Base-by-base conservation (phyloP, 2,113 vertebrate genomes). In the Phoxinus phoxinus region DNA sequence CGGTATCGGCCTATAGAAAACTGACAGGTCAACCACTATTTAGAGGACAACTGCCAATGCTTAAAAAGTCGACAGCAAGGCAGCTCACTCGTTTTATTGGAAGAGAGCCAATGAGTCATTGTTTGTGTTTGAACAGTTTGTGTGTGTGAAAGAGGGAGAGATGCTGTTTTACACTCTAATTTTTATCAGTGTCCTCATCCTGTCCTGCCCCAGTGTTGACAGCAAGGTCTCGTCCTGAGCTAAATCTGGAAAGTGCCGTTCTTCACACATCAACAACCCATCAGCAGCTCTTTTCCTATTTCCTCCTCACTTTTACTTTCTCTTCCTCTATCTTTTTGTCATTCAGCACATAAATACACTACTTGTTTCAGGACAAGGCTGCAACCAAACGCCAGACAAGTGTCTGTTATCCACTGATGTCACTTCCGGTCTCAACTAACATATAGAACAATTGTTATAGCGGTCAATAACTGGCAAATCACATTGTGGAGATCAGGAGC, bases 161-260 rank as follows among this genome's bases (percentile, higher is more conserved):
- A 32, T 69, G 78, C 15, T 21, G 15, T 53, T 76, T 76, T 53
- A 76, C 41, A 21, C 46, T 10, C 61, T 67, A 11, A 69, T 78
- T 35, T 19, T 69, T 53, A 78, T 77, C 73, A 44, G 56, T 51
- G 41, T 78, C 84, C 84, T 73, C 44, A 73, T 46, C 27, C 51
- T 85, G 65, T 53, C 32, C 51, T 85, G 23, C 30, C 63, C 7
- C 51, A n/a, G 51, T 73, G 76, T 71, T 85, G 75, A 85, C 76
- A 85, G 6, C 41, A 4, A 73, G 76, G 48, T 59, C 51, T 48
- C 13, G 2, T 30, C 27, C 7, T 32, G 73, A 67, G 73, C 32
- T 73, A 83, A 58, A 78, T 56, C 48, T 30, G 81, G 86, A 79
- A 84, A 30, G 13, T 11, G n/a, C 35, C 63, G 72, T 58, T 58